Conservation (phyloP, 2,888 invertebrate genomes). For the Mythimna lalbum region DNA sequence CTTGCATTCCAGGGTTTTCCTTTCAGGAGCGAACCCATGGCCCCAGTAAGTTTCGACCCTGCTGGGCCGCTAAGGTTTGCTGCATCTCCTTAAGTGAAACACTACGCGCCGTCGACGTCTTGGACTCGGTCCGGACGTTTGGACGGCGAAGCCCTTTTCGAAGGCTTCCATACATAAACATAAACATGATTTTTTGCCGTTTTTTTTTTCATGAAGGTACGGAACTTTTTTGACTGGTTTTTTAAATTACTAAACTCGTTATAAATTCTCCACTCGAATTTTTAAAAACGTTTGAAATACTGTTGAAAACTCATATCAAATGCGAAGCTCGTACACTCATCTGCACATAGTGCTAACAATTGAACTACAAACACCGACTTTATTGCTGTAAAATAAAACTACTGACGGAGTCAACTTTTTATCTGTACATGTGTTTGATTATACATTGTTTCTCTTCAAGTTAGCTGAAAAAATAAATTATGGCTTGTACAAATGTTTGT, state of each 20-base stretch:
- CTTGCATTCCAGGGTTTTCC: too few species aligned
- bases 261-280: neutral
- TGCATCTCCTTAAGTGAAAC: too few species aligned
- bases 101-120: too few species aligned
- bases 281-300: neutral
- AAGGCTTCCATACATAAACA: too few species aligned
- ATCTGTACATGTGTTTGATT: neutral
- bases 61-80: too few species aligned
- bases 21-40: too few species aligned
- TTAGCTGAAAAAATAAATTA: neutral
- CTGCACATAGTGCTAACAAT: neutral
- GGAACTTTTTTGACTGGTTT: too few species aligned
- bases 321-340: neutral
- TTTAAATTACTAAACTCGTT: neutral
- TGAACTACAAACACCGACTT: neutral
- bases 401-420: neutral
- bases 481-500: neutral
- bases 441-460: neutral
- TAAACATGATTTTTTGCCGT: too few species aligned
- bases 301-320: conserved; percentile 3
- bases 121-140: too few species aligned
- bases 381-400: neutral
- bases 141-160: too few species aligned
- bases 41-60: too few species aligned
- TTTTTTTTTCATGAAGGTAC: too few species aligned